Evolutionary conservation across 2,797 vertebrate genomes (phyloP).

Genomic region (Mormyrops attenuatus): DNA sequence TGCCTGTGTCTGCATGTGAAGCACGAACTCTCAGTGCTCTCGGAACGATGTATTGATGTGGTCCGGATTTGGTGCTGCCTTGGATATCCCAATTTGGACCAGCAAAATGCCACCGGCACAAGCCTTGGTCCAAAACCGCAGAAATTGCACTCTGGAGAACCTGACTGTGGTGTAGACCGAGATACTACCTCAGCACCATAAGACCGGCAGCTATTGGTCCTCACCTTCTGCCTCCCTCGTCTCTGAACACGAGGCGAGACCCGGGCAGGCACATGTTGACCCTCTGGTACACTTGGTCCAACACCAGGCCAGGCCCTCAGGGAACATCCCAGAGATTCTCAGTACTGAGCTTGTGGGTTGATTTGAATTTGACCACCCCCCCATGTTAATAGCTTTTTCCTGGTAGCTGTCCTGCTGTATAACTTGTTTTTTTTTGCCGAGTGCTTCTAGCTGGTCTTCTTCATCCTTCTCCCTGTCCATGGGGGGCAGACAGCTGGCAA

Average conservation of each 20-base stretch:
- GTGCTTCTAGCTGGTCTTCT: neutral
- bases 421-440: neutral
- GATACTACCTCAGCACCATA: neutral
- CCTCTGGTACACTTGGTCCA: constrained; percentile 40
- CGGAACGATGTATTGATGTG: neutral
- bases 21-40: neutral
- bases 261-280: neutral
- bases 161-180: neutral
- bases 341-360: constrained; percentile 26
- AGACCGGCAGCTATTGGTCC: neutral
- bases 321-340: constrained; percentile 36
- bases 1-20: neutral
- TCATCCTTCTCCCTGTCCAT: neutral
- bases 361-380: constrained; percentile 14
- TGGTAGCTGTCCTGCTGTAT: neutral
- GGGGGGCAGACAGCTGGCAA: neutral
- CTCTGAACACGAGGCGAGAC: neutral
- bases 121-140: neutral
- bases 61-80: neutral
- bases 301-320: constrained; percentile 38
- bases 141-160: neutral
- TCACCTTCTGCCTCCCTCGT: neutral
- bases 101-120: neutral
- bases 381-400: neutral
- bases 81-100: neutral